Percentiles rank a stretch among this genome's conserved stretches.
Evolutionary conservation across 2,888 invertebrate species (phyloP).

Genomic region (Perizoma affinitatum): DNA sequence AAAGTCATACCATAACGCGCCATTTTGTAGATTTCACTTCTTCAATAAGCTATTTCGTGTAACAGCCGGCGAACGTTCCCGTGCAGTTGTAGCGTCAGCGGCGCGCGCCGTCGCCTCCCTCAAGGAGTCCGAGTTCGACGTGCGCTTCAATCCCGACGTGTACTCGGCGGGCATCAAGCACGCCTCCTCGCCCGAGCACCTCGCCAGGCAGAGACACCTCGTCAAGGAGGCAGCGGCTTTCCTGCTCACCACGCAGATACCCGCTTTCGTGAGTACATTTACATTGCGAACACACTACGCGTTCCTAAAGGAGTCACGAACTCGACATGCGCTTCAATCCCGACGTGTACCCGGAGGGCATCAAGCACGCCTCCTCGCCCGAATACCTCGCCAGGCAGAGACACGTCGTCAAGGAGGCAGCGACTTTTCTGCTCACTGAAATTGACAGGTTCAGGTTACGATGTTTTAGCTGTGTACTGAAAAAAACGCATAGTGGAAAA

Average conservation of each 20-base stretch:
- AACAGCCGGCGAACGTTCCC: constrained; percentile 90
- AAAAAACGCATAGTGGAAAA: too few relatives aligned
- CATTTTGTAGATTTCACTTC: too few relatives aligned
- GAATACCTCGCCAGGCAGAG: constrained; percentile 91
- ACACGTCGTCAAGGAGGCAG: constrained; percentile 96
- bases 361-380: constrained; percentile 89
- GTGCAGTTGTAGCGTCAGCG: constrained; percentile 94
- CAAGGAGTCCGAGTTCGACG: constrained; percentile 97
- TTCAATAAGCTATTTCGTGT: too few relatives aligned
- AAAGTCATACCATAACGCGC: too few relatives aligned
- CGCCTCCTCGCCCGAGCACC: constrained; percentile 86
- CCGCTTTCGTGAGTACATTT: constrained; percentile 91
- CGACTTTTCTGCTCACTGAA: constrained; percentile 96
- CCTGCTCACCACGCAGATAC: constrained; percentile 96
- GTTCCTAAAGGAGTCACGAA: constrained; percentile 85
- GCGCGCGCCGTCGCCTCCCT: constrained; percentile 96
- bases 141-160: constrained; percentile 99
- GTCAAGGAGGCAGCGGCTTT: constrained; percentile 98
- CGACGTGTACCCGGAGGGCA: constrained; percentile 98
- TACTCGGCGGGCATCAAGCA: constrained; percentile 97
- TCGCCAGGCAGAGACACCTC: constrained; percentile 93
- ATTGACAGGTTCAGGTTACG: too few relatives aligned
- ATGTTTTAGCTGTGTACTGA: too few relatives aligned
- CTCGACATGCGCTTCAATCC: constrained; percentile 99
- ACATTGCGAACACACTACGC: background rate